These are phyloP conservation scores for Silurus lanzhouensis DNA, from an alignment of 2,797 vertebrate genomes.

Conservation along the genomic window DNA sequence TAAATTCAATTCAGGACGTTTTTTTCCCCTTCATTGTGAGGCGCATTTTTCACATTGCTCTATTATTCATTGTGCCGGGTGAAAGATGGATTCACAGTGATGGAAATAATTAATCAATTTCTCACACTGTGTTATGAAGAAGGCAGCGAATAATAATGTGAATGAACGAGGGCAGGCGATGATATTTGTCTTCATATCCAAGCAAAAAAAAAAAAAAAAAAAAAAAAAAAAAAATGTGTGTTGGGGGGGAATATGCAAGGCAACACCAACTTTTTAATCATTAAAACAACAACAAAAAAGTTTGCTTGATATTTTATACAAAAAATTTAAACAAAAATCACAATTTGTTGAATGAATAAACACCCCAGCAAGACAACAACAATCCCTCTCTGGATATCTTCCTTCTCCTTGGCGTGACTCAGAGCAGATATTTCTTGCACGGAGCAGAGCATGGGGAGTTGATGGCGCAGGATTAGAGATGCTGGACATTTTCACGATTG, in stretches of 20 bases:
- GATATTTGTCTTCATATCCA: slow-evolving; percentile 54
- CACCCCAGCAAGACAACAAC: not conserved
- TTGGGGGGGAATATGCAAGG: not conserved
- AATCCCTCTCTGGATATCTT: not conserved
- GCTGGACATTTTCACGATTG: slow-evolving; percentile 49
- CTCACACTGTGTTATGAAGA: slow-evolving; percentile 55
- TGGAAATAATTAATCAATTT: slow-evolving; percentile 54
- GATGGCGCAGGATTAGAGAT: slow-evolving; percentile 51
- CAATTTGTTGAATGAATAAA: slow-evolving; percentile 1
- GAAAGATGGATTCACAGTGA: slow-evolving; percentile 55
- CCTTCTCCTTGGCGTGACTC: slow-evolving; percentile 1
- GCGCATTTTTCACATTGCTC: slow-evolving; percentile 48
- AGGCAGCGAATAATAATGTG: slow-evolving; percentile 53
- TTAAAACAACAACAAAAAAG: slow-evolving; percentile 27
- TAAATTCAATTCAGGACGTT: slow-evolving; percentile 56
- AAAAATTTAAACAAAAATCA: not conserved
- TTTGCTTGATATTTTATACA: slow-evolving; percentile 12
- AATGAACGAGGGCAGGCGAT: slow-evolving; percentile 51
- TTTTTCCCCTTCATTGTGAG: slow-evolving; percentile 47
- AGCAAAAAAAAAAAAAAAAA: slow-evolving; percentile 26
- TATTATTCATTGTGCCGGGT: slow-evolving; percentile 56
- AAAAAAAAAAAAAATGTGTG: not conserved
- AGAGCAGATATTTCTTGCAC: slow-evolving; percentile 5
- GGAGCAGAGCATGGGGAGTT: slow-evolving; percentile 26
- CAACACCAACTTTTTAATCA: slow-evolving; percentile 28